Conservation (phyloP, 1,140 invertebrate genomes). For the Andricus grossulariae region DNA sequence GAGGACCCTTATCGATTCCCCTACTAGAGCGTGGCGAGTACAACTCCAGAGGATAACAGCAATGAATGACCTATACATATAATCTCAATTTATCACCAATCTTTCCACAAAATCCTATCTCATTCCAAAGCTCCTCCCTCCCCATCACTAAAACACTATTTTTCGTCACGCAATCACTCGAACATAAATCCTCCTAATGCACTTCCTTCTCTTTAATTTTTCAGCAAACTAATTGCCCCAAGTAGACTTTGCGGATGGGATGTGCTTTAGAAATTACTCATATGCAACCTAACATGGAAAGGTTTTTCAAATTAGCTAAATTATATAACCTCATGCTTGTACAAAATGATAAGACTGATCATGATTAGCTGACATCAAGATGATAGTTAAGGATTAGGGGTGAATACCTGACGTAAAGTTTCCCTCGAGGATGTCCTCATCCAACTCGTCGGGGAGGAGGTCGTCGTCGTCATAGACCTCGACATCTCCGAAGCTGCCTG, state of each 20-base stretch:
- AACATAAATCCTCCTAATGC: not conserved
- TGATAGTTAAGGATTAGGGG: not conserved
- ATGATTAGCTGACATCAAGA: not conserved
- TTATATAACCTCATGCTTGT: too few species aligned
- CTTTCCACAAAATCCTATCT: not conserved
- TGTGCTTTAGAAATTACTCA: too few species aligned
- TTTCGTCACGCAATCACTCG: not conserved
- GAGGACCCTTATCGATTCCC: slow-evolving; percentile 27
- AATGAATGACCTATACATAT: too few species aligned
- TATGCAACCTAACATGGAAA: too few species aligned
- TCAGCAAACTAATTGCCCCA: not conserved
- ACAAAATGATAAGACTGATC: too few species aligned
- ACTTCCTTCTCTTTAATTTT: not conserved
- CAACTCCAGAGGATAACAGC: not conserved
- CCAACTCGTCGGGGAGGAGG: slow-evolving; percentile 50
- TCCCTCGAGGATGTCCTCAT: slow-evolving; percentile 65
- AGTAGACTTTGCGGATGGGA: too few species aligned
- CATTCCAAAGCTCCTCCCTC: not conserved
- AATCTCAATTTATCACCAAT: not conserved
- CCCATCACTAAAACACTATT: not conserved
- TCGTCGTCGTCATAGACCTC: slow-evolving; percentile 63
- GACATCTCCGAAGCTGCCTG: slow-evolving; percentile 56
- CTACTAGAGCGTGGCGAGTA: not conserved
- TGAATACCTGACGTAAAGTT: slow-evolving; percentile 68
- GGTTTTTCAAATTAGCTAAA: too few species aligned